Evolutionary conservation across 2,113 vertebrate species (phyloP).

Genomic region (Physeter macrocephalus): DNA sequence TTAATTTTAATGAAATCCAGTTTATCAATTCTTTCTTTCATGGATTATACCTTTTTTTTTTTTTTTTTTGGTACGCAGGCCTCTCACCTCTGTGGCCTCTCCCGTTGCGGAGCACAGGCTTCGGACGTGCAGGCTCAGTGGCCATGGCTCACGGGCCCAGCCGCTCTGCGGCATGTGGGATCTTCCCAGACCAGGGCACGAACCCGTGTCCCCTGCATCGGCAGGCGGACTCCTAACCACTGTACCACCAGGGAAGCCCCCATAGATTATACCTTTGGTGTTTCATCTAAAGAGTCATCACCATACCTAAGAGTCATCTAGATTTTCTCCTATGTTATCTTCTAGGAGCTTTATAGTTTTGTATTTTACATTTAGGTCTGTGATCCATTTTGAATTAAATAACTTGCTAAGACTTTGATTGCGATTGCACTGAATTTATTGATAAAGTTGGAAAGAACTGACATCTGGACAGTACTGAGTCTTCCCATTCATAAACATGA

Average conservation of each 20-base stretch:
- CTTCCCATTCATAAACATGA: not conserved
- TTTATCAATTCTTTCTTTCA: not conserved
- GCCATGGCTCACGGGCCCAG: too few relatives aligned
- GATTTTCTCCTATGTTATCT: not conserved
- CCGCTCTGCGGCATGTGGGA: too few relatives aligned
- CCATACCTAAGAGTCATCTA: not conserved
- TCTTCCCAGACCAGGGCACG: too few relatives aligned
- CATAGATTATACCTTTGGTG: not conserved
- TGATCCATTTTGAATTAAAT: not conserved
- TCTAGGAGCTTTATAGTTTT: not conserved
- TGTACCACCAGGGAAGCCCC: too few relatives aligned
- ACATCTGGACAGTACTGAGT: not conserved
- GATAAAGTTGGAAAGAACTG: not conserved
- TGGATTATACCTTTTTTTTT: not conserved
- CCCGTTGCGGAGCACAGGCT: too few relatives aligned
- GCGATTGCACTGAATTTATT: not conserved
- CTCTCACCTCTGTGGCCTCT: too few relatives aligned
- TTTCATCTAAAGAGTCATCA: not conserved
- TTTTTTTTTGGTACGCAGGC: too few relatives aligned
- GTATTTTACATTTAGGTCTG: not conserved
- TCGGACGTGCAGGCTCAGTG: too few relatives aligned
- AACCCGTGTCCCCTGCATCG: too few relatives aligned
- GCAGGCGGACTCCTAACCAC: too few relatives aligned
- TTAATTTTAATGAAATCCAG: not conserved
- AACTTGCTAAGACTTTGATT: not conserved